Evolutionary conservation across 1,140 invertebrate species (phyloP), one percentile per base, ranked within the genome.

Genomic region (Pemphigus obesinymphae): DNA sequence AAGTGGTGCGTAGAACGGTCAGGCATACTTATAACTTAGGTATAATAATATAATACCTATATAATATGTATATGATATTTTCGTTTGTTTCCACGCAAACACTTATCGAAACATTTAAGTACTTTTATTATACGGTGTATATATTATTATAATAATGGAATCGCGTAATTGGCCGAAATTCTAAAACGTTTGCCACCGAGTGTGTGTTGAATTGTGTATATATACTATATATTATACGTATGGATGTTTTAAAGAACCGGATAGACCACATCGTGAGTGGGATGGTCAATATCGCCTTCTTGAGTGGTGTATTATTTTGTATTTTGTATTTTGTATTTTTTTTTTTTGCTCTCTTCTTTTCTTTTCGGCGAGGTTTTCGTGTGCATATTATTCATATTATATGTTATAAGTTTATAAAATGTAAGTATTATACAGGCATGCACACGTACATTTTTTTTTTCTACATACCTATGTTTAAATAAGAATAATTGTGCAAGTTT

Each of bases 241-340:
- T n/a, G 20, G 70, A 73, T 73, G n/a, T 50, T n/a, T 73, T 73
- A 73, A 73, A 73, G 43, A 73, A 73, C 70, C 70, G 70, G 70
- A 73, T 50, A 50, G 70, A 73, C 70, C 8, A 1, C 70, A 73
- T 73, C 70, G 70, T 73, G 70, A 73, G 70, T 73, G 70, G 70
- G 70, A 73, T 50, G 70, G 70, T 73, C 70, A 73, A 73, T 50
- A 73, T 73, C 70, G 70, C 70, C 70, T 73, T 73, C 70, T 73
- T 17, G 45, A 48, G 43, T 31, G 70, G 43, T 50, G 70, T 31
- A 73, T 73, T 73, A 50, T 73, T 70, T 63, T 63, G 31, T 31
- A 11, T 68, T 68, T n/a, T n/a, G n/a, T n/a, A 40, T 68, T 40
- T n/a, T 23, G n/a, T n/a, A n/a, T n/a, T 70, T 70, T 45, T 17